Conservation (phyloP, 2,113 vertebrate species). For the Osmerus mordax region DNA sequence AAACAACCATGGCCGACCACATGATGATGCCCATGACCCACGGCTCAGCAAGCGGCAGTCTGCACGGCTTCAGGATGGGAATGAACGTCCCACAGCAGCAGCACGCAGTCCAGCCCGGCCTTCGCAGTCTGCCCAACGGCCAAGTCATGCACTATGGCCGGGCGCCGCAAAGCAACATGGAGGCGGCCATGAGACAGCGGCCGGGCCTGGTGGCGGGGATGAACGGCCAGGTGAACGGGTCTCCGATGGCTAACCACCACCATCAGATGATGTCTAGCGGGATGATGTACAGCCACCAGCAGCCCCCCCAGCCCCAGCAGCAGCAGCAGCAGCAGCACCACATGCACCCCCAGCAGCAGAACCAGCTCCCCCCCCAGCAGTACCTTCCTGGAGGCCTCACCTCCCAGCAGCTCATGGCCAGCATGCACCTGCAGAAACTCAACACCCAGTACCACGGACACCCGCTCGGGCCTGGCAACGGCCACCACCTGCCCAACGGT, state of each 20-base stretch:
- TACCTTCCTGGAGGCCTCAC: constrained; percentile 77
- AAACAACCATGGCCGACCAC: constrained; percentile 83
- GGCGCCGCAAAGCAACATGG: constrained; percentile 70
- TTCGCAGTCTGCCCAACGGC: constrained; percentile 63
- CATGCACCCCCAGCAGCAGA: constrained; percentile 63
- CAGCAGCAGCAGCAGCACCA: constrained; percentile 55
- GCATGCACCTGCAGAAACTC: constrained; percentile 90
- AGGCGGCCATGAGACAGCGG: constrained; percentile 75
- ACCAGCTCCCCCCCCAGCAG: constrained; percentile 76
- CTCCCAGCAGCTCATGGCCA: constrained; percentile 84
- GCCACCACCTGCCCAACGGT: constrained; percentile 66
- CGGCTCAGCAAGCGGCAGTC: constrained; percentile 54
- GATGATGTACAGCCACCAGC: constrained; percentile 64
- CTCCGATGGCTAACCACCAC: constrained; percentile 57
- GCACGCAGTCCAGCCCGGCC: constrained; percentile 68
- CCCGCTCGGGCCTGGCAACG: constrained; percentile 64
- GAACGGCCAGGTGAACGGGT: constrained; percentile 67
- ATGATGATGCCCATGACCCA: constrained; percentile 91
- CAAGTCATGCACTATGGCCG: constrained; percentile 82
- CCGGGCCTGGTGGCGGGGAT: constrained; percentile 44
- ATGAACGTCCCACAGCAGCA: constrained; percentile 77
- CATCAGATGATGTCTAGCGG: constrained; percentile 70
- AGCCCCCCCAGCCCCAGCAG: constrained; percentile 47
- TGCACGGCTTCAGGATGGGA: constrained; percentile 79
- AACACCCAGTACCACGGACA: constrained; percentile 87